Evolutionary conservation across 1,140 invertebrate species (phyloP).

Genomic region (Drosophila albomicans): DNA sequence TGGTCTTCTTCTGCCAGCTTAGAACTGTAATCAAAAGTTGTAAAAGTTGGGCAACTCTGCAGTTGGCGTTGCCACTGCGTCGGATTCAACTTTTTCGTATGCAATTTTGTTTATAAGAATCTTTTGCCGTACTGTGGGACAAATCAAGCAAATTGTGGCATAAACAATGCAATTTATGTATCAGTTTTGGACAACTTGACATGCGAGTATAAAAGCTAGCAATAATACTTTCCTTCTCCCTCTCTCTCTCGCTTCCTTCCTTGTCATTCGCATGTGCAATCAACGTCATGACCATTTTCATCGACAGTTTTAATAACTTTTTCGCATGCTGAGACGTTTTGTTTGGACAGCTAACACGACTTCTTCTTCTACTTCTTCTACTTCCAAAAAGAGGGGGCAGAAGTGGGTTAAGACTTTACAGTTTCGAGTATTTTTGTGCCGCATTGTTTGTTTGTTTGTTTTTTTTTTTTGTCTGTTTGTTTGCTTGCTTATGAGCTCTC

Average conservation of each 20-base stretch:
- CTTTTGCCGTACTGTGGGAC: conserved; percentile 34
- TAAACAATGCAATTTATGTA: conserved; percentile 75
- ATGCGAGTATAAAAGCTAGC: conserved; percentile 22
- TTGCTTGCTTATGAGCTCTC: conserved; percentile 26
- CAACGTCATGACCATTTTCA: conserved; percentile 49
- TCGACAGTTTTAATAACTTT: conserved; percentile 80
- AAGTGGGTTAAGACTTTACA: conserved; percentile 8
- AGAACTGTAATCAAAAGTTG: conserved; percentile 14
- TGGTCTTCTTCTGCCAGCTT: neutral
- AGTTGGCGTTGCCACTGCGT: conserved; percentile 21
- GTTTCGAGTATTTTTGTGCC: conserved; percentile 16
- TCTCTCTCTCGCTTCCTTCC: conserved; percentile 5
- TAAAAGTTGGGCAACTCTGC: conserved; percentile 8
- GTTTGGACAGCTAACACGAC: conserved; percentile 54
- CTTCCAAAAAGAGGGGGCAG: neutral
- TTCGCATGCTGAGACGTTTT: conserved; percentile 57
- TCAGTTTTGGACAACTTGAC: conserved; percentile 54
- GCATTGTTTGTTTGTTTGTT: neutral
- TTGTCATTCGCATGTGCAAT: conserved; percentile 52
- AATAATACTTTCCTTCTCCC: conserved; percentile 22
- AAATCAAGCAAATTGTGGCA: conserved; percentile 42
- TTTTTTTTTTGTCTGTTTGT: conserved; percentile 10
- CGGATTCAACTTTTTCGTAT: conserved; percentile 25
- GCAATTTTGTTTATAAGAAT: conserved; percentile 61
- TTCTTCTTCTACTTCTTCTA: too few species aligned